These are phyloP conservation scores for Lamprologus callipterus DNA, from an alignment of 2,113 vertebrate species.

Conservation along the genomic window DNA sequence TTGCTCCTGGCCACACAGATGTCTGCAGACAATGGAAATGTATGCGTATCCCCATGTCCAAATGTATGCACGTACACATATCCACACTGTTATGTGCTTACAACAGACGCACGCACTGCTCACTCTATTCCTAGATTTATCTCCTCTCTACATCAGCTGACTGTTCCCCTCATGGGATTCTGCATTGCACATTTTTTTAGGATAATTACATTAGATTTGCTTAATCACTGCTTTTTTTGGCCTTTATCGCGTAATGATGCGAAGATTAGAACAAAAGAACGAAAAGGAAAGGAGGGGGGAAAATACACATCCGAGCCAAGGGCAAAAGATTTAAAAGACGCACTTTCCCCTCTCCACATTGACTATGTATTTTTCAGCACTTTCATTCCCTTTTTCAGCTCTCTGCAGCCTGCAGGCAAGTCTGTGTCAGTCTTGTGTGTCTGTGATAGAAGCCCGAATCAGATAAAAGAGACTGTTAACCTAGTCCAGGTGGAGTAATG, in stretches of 20 bases:
- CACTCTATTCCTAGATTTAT: conserved; percentile 10
- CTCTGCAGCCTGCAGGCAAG: conserved; percentile 40
- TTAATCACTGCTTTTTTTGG: conserved; percentile 41
- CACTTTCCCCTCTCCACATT: background rate
- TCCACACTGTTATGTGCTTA: background rate
- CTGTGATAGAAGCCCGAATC: conserved; percentile 38
- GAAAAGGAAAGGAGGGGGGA: background rate
- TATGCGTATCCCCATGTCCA: background rate
- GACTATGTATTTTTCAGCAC: conserved; percentile 46
- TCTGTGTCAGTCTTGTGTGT: conserved; percentile 26
- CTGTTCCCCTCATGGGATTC: conserved; percentile 3
- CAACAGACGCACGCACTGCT: background rate
- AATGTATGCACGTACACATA: conserved; percentile 17
- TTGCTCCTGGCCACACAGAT: conserved; percentile 23
- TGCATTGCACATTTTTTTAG: conserved; percentile 27
- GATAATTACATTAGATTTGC: conserved; percentile 50
- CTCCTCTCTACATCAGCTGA: conserved; percentile 23
- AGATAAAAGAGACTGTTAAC: conserved; percentile 61
- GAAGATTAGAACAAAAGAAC: conserved; percentile 16
- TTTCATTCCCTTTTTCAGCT: conserved; percentile 10
- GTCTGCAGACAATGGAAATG: conserved; percentile 9
- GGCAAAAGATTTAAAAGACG: conserved; percentile 10
- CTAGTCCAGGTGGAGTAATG: conserved; percentile 62
- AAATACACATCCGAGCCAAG: conserved; percentile 13
- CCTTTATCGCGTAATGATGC: conserved; percentile 42